Conservation (phyloP, 2,113 vertebrate species). For the Cyprinodon tularosa region DNA sequence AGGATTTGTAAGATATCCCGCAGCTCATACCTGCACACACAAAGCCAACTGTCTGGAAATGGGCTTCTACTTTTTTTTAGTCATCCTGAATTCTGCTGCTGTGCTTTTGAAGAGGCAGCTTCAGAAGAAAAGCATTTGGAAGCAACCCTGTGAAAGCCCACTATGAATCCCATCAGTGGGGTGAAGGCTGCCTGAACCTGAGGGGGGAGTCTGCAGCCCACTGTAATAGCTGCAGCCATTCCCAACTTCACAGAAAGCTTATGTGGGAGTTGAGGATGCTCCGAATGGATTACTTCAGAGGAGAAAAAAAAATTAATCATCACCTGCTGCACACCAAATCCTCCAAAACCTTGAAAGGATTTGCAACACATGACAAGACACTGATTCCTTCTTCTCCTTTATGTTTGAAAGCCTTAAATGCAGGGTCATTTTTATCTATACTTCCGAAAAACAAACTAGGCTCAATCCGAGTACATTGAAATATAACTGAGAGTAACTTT, state of each 20-base stretch:
- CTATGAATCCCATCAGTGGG: slow-evolving; percentile 51
- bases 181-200: slow-evolving; percentile 53
- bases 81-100: slow-evolving; percentile 28
- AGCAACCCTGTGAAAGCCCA: slow-evolving; percentile 43
- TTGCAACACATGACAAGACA: slow-evolving; percentile 39
- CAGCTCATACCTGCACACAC: slow-evolving; percentile 32
- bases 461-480: background rate
- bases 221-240: slow-evolving; percentile 66
- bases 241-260: slow-evolving; percentile 48
- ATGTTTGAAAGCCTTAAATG: slow-evolving; percentile 13
- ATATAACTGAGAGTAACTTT: background rate
- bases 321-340: slow-evolving; percentile 52
- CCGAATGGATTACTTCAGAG: slow-evolving; percentile 61
- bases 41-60: slow-evolving; percentile 14
- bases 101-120: slow-evolving; percentile 52
- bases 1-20: slow-evolving; percentile 55
- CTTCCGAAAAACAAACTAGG: background rate
- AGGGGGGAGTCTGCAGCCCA: slow-evolving; percentile 55
- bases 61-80: slow-evolving; percentile 36
- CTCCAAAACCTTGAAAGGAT: slow-evolving; percentile 52
- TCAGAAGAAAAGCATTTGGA: slow-evolving; percentile 63
- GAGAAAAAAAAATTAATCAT: slow-evolving; percentile 44
- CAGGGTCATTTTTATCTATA: slow-evolving; percentile 24
- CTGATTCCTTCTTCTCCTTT: slow-evolving; percentile 28
- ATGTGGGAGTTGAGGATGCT: slow-evolving; percentile 52